Conservation (phyloP, 2,113 vertebrate genomes). For the Tachuris rubrigastra region DNA sequence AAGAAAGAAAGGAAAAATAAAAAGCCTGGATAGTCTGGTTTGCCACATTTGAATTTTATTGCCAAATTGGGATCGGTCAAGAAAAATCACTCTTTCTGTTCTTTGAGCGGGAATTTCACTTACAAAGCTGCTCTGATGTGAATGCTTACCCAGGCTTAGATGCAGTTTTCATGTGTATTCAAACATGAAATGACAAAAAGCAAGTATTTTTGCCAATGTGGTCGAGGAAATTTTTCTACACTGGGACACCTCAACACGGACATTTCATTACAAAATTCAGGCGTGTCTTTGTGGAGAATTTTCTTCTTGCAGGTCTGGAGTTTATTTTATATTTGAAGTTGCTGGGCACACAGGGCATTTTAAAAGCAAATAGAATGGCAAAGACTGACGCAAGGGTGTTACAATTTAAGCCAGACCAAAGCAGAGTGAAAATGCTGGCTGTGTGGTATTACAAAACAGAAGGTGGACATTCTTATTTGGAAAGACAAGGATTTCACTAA, state of each 20-base stretch:
- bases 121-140: slow-evolving; percentile 30
- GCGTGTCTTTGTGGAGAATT: not conserved
- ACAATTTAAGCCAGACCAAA: slow-evolving; percentile 30
- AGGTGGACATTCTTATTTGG: slow-evolving; percentile 9
- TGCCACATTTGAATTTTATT: slow-evolving; percentile 54
- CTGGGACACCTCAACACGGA: not conserved
- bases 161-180: not conserved
- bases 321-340: slow-evolving; percentile 21
- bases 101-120: not conserved
- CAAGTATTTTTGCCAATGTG: not conserved
- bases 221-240: not conserved
- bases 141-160: slow-evolving; percentile 3
- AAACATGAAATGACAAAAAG: not conserved
- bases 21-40: slow-evolving; percentile 18
- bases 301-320: not conserved
- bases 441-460: not conserved
- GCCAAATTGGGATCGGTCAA: slow-evolving; percentile 8
- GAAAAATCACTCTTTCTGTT: slow-evolving; percentile 52
- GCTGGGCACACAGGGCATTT: not conserved
- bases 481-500: not conserved
- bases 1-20: slow-evolving; percentile 44
- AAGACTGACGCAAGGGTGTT: not conserved
- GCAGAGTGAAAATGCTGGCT: not conserved
- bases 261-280: slow-evolving; percentile 25
- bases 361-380: slow-evolving; percentile 25